Conservation (phyloP, 2,888 invertebrate species). For the Physocephala rufipes region DNA sequence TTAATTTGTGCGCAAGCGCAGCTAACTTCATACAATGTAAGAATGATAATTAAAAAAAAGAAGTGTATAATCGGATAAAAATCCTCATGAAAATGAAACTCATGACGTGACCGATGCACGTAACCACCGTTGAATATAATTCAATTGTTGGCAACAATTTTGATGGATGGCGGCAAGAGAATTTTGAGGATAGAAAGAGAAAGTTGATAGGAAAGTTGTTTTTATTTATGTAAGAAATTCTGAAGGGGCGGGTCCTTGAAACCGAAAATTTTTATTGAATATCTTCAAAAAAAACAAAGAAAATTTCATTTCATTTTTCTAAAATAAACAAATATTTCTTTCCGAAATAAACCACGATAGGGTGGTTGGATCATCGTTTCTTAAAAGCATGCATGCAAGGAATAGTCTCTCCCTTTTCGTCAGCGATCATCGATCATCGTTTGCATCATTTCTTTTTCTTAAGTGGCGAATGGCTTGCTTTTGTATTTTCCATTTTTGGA, state of each 20-base stretch:
- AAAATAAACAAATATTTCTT: conserved; percentile 16
- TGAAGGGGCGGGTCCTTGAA: too few species aligned
- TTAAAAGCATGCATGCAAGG: neutral
- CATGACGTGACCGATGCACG: conserved; percentile 3
- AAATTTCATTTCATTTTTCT: neutral
- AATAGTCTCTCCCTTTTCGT: neutral
- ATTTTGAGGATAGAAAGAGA: neutral
- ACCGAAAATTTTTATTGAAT: neutral
- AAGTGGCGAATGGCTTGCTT: too few species aligned
- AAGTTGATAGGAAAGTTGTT: conserved; percentile 1
- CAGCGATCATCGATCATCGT: too few species aligned
- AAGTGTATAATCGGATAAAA: neutral
- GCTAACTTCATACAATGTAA: conserved; percentile 20
- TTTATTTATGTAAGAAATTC: too few species aligned
- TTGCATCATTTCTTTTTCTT: too few species aligned
- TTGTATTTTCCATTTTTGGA: neutral
- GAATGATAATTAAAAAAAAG: too few species aligned
- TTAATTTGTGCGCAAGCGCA: conserved; percentile 50
- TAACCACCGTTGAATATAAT: conserved; percentile 15
- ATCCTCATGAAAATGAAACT: neutral
- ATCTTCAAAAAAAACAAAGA: conserved; percentile 10
- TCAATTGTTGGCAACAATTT: conserved; percentile 21
- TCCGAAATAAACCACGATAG: neutral
- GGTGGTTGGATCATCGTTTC: too few species aligned
- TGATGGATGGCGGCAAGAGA: conserved; percentile 29